These are phyloP conservation scores for Phymanthus crucifer DNA, from an alignment of 92 coral and sea anemone genomes.

Conservation along the genomic window DNA sequence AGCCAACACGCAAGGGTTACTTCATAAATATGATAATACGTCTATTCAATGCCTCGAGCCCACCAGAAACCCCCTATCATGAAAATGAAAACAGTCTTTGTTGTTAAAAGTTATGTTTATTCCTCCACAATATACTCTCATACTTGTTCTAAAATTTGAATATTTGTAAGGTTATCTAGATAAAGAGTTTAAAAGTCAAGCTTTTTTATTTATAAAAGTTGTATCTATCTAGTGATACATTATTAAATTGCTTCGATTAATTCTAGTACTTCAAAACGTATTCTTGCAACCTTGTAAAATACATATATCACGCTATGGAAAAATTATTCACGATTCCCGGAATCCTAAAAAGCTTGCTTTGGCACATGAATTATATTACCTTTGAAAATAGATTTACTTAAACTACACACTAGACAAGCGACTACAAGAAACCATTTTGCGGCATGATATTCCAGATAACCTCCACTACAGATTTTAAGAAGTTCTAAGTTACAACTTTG, in stretches of 20 bases:
- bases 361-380: neutral
- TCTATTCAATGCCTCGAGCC: neutral
- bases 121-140: neutral
- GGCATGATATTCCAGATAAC: neutral
- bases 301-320: neutral
- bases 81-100: neutral
- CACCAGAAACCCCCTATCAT: neutral
- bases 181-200: neutral
- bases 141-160: neutral
- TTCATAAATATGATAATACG: neutral
- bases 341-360: neutral
- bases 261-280: neutral
- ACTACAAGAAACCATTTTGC: too few relatives aligned
- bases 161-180: neutral
- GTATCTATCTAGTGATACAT: neutral
- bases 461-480: neutral
- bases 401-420: neutral
- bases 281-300: neutral
- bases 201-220: neutral
- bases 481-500: constrained; percentile 2
- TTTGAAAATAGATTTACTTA: neutral
- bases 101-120: neutral
- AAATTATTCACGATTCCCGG: neutral
- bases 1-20: neutral
- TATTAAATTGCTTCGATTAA: neutral